phyloP scores from a whole-genome alignment of 2,797 vertebrate species.

The Sebastes matsubarae region DNA sequence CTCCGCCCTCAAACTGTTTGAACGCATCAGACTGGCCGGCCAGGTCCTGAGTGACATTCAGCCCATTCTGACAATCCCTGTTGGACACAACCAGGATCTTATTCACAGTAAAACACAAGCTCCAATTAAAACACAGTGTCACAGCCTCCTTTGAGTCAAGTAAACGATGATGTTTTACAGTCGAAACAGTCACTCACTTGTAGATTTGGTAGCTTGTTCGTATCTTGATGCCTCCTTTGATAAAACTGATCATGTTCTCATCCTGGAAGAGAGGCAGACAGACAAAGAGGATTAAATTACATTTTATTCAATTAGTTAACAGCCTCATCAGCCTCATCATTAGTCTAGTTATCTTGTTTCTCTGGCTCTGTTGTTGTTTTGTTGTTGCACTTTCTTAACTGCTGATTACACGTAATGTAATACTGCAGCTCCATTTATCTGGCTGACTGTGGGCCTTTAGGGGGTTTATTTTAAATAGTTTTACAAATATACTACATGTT shows the following conservation, averaged over 20 bases:
- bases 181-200: conserved; percentile 81
- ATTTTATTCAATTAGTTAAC: no score
- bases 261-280: conserved; percentile 78
- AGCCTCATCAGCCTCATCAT: not conserved
- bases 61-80: conserved; percentile 92
- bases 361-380: no score
- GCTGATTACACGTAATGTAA: no score
- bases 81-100: not conserved
- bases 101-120: no score
- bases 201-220: conserved; percentile 95
- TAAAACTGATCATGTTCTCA: conserved; percentile 98
- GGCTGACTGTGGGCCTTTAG: no score
- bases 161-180: not conserved
- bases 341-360: no score
- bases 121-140: no score
- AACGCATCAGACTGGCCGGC: conserved; percentile 83
- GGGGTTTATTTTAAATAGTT: no score
- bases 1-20: conserved; percentile 93
- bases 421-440: no score
- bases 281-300: no score
- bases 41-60: conserved; percentile 81
- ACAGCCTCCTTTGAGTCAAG: not conserved
- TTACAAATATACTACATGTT: no score
- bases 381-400: no score
- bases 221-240: conserved; percentile 95